Evolutionary conservation across 2,888 invertebrate genomes (phyloP).

Genomic region (Diaprepes abbreviatus): DNA sequence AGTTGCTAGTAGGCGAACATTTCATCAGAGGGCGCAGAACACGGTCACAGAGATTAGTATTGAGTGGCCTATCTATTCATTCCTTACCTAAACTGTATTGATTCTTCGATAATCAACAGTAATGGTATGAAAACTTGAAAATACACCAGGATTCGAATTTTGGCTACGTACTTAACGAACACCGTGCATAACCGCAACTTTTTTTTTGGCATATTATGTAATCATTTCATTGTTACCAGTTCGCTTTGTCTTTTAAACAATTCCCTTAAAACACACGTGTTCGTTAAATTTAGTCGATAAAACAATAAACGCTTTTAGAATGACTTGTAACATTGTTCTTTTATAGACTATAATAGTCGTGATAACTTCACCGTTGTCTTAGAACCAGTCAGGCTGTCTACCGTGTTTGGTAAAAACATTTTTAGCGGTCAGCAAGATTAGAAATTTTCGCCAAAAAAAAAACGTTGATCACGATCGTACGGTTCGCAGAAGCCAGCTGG

Average conservation of each 20-base stretch:
- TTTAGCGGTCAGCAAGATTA: slow-evolving; percentile 5
- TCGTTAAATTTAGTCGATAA: background rate
- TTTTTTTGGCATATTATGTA: too few relatives aligned
- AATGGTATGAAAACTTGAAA: too few relatives aligned
- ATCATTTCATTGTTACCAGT: too few relatives aligned
- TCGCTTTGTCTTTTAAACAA: background rate
- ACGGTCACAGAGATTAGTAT: too few relatives aligned
- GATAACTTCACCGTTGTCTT: slow-evolving; percentile 25
- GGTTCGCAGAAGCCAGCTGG: slow-evolving; percentile 22
- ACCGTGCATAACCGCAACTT: too few relatives aligned
- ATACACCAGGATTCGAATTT: too few relatives aligned
- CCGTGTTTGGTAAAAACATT: slow-evolving; percentile 11
- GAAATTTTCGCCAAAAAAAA: slow-evolving; percentile 23
- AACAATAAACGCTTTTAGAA: background rate
- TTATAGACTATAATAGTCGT: background rate
- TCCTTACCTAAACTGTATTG: too few relatives aligned
- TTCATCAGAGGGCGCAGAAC: too few relatives aligned
- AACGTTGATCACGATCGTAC: background rate
- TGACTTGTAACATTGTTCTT: slow-evolving; percentile 1
- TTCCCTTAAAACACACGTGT: slow-evolving; percentile 6
- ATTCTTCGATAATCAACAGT: too few relatives aligned
- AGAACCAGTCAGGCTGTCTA: slow-evolving; percentile 15
- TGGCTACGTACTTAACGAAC: too few relatives aligned
- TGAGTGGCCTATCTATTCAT: too few relatives aligned
- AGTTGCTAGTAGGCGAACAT: too few relatives aligned